phyloP scores from a whole-genome alignment of 2,888 invertebrate genomes.

The Aspidiotus rigidus region DNA sequence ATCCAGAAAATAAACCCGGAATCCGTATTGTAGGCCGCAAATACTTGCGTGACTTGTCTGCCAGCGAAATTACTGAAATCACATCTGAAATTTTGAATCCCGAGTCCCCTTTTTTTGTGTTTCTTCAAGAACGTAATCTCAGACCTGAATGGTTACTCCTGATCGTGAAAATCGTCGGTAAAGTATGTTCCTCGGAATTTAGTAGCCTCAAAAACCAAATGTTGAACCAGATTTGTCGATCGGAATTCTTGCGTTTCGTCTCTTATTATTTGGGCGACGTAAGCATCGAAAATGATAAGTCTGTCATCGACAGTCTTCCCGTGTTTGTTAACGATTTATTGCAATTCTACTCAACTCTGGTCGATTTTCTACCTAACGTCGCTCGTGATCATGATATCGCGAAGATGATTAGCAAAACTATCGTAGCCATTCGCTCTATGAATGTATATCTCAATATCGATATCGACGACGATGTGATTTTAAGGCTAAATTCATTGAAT shows the following conservation, averaged over 20 bases:
- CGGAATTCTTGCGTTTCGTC: constrained; percentile 22
- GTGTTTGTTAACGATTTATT: constrained; percentile 39
- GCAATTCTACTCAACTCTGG: constrained; percentile 42
- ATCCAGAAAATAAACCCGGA: not conserved
- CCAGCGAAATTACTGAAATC: constrained; percentile 28
- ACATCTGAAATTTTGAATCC: constrained; percentile 19
- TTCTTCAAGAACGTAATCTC: constrained; percentile 14
- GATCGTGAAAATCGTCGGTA: constrained; percentile 29
- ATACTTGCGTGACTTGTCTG: constrained; percentile 20
- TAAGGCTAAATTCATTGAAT: constrained; percentile 29
- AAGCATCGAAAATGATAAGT: constrained; percentile 35
- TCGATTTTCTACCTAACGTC: constrained; percentile 41
- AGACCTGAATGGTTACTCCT: constrained; percentile 33
- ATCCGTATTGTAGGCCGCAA: constrained; percentile 9
- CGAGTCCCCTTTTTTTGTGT: constrained; percentile 18
- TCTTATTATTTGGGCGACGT: constrained; percentile 35
- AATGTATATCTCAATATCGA: constrained; percentile 35
- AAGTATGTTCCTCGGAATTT: constrained; percentile 30
- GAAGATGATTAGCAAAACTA: constrained; percentile 39
- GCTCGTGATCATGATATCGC: constrained; percentile 41
- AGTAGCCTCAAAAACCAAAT: constrained; percentile 5
- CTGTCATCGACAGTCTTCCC: constrained; percentile 37
- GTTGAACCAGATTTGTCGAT: constrained; percentile 18
- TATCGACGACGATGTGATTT: constrained; percentile 28
- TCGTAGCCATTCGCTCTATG: constrained; percentile 38